These are phyloP conservation scores for Rhinophrynus dorsalis DNA, from an alignment of 2,797 vertebrate genomes.

Conservation along the genomic window DNA sequence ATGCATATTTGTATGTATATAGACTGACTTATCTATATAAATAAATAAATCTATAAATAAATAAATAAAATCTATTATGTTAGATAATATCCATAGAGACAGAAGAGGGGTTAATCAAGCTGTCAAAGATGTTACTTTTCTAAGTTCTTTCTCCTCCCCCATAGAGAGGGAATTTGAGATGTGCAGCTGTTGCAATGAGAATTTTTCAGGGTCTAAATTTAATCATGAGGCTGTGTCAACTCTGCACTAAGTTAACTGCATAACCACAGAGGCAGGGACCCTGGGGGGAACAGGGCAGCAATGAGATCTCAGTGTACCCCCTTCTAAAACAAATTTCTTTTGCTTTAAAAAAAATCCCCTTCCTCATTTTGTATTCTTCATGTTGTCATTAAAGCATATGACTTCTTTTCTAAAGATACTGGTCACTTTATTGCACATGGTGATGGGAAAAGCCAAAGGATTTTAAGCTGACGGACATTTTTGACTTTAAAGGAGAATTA, in stretches of 20 bases:
- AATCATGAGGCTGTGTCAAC: slow-evolving; percentile 9
- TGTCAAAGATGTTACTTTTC: too few species aligned
- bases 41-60: too few species aligned
- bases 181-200: slow-evolving; percentile 34
- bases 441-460: background rate
- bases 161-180: slow-evolving; percentile 19
- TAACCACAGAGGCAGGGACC: slow-evolving; percentile 43
- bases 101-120: too few species aligned
- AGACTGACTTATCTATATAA: too few species aligned
- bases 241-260: slow-evolving; percentile 3
- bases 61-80: too few species aligned
- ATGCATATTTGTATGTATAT: too few species aligned
- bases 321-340: background rate
- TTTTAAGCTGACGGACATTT: background rate
- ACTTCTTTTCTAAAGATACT: background rate
- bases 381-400: background rate
- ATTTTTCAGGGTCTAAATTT: slow-evolving; percentile 34
- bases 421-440: background rate
- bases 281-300: slow-evolving; percentile 22
- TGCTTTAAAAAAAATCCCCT: background rate
- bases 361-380: background rate
- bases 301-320: slow-evolving; percentile 1
- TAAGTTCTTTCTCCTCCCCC: slow-evolving; percentile 17
- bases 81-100: too few species aligned
- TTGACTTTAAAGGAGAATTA: background rate